phyloP scores from a whole-genome alignment of 2,888 invertebrate species.

The Branchipolynoe longqiensis region DNA sequence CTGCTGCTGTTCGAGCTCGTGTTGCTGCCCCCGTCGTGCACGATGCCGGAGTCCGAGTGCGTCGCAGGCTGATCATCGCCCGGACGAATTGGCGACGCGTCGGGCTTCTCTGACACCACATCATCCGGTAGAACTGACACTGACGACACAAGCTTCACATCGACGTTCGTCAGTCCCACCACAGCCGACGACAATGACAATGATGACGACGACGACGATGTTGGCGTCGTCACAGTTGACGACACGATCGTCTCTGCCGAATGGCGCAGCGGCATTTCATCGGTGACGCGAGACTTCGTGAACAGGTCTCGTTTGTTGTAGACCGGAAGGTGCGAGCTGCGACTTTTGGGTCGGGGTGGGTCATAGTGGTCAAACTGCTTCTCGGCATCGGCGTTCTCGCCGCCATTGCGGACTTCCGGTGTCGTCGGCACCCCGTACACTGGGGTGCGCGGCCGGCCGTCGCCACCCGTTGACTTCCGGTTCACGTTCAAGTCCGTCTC shows the following conservation, averaged over 20 bases:
- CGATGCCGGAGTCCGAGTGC: constrained; percentile 50
- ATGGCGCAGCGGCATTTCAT: too few species aligned
- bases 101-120: background rate
- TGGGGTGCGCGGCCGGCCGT: background rate
- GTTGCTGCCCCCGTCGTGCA: constrained; percentile 42
- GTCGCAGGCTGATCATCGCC: constrained; percentile 28
- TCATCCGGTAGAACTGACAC: background rate
- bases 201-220: background rate
- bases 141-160: background rate
- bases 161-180: background rate
- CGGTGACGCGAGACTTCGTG: background rate
- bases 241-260: too few species aligned
- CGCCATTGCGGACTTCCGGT: background rate
- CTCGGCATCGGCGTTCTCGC: background rate
- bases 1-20: constrained; percentile 48
- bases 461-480: background rate
- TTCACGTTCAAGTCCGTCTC: background rate
- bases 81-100: background rate
- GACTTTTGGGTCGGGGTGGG: background rate
- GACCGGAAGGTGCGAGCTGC: background rate
- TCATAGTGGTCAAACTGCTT: background rate
- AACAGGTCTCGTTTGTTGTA: background rate
- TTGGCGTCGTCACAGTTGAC: too few species aligned
- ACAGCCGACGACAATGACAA: background rate
- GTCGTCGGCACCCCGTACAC: background rate